phyloP scores from a whole-genome alignment of 2,797 vertebrate genomes.

The Platalea minor region DNA sequence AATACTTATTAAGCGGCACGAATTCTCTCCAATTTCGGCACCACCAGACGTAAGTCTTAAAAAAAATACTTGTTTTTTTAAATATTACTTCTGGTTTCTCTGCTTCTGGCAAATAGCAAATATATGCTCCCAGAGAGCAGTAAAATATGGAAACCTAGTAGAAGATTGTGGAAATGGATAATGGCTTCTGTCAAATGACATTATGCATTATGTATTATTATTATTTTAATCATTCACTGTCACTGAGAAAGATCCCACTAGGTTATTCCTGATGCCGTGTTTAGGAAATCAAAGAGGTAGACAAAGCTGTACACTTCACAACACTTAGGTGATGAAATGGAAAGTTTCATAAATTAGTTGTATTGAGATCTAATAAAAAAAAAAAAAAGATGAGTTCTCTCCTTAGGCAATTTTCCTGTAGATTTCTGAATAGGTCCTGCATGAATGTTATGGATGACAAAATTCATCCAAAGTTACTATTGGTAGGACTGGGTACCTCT shows the following conservation, averaged over 20 bases:
- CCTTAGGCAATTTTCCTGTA: not conserved
- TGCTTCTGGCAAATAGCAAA: not conserved
- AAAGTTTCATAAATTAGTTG: not conserved
- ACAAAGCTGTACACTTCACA: not conserved
- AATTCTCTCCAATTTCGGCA: not conserved
- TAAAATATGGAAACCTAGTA: not conserved
- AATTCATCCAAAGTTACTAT: not conserved
- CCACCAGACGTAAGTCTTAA: not conserved
- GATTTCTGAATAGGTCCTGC: not conserved
- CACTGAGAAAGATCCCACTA: not conserved
- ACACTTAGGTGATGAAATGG: not conserved
- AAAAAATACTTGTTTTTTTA: not conserved
- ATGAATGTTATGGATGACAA: not conserved
- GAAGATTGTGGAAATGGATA: not conserved
- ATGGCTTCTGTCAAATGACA: not conserved
- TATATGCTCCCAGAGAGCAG: not conserved
- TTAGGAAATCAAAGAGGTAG: not conserved
- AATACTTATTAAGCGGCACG: not conserved
- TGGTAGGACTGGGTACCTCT: not conserved
- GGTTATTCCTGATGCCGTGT: not conserved
- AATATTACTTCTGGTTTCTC: not conserved
- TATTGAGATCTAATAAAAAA: not conserved
- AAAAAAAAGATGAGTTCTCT: not conserved
- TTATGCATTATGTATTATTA: constrained; percentile 11
- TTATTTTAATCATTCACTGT: constrained; percentile 24